Percentiles rank a stretch among this genome's conserved stretches.
Conservation (phyloP, 2,797 vertebrate species). For the Enteromius unitaeniatus region DNA sequence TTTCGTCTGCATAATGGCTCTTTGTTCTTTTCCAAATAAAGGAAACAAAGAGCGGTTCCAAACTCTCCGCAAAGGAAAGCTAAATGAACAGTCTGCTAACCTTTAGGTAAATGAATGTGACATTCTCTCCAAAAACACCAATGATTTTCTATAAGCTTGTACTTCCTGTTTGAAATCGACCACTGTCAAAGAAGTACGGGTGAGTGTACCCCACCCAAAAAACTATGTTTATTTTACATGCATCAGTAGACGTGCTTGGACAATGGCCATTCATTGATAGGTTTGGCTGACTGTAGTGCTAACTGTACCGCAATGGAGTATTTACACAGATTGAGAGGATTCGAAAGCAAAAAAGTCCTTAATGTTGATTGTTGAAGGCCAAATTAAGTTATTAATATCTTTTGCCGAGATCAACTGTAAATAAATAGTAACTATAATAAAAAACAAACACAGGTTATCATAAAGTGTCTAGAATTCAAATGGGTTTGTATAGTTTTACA, state of each 20-base stretch:
- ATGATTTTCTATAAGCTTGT: conserved; percentile 46
- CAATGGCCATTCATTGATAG: conserved; percentile 49
- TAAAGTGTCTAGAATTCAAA: not conserved
- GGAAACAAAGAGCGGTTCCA: conserved; percentile 26
- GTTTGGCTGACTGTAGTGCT: conserved; percentile 34
- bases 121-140: conserved; percentile 48
- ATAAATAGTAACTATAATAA: not conserved
- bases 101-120: conserved; percentile 54
- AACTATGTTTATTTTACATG: conserved; percentile 55
- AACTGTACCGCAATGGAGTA: not conserved
- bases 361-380: not conserved
- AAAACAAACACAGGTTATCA: not conserved
- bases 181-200: not conserved
- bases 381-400: not conserved
- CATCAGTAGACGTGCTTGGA: conserved; percentile 47
- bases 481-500: not conserved
- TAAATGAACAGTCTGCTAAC: conserved; percentile 47
- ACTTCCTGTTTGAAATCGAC: conserved; percentile 41
- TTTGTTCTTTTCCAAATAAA: conserved; percentile 44
- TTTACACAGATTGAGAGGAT: conserved; percentile 10
- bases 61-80: conserved; percentile 33
- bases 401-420: not conserved
- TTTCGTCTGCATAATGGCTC: conserved; percentile 50
- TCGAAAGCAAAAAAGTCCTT: conserved; percentile 6
- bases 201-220: conserved; percentile 50